Evolutionary conservation across 2,888 invertebrate genomes (phyloP).

Genomic region (Xanthorhoe designata): DNA sequence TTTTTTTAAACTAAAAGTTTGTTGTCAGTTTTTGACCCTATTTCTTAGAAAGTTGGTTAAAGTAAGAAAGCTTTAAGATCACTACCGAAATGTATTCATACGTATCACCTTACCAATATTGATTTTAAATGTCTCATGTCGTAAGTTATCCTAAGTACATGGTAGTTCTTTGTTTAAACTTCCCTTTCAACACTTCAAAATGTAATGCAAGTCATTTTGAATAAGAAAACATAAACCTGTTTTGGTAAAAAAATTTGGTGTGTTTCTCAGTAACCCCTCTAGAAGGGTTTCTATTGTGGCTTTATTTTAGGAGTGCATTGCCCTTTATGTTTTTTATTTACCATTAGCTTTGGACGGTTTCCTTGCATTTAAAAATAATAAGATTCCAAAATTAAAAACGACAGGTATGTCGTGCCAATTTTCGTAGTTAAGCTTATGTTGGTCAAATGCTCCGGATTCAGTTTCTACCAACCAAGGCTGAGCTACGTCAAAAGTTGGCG

Average conservation of each 20-base stretch:
- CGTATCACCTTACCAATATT: slow-evolving; percentile 1
- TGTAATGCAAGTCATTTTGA: slow-evolving; percentile 32
- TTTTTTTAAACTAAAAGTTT: not conserved
- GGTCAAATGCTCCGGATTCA: no score
- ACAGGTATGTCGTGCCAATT: no score
- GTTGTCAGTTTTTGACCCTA: not conserved
- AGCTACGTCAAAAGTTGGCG: no score
- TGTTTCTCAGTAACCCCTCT: slow-evolving; percentile 34
- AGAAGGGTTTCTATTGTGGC: slow-evolving; percentile 32
- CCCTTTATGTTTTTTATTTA: slow-evolving; percentile 20
- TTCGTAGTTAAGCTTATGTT: no score
- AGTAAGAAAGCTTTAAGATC: not conserved
- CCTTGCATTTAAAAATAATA: not conserved
- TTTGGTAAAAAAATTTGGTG: slow-evolving; percentile 25
- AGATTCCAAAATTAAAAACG: not conserved
- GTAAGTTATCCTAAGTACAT: slow-evolving; percentile 25
- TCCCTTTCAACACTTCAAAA: slow-evolving; percentile 34
- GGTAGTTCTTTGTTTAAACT: slow-evolving; percentile 29
- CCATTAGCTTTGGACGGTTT: not conserved
- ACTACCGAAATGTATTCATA: not conserved
- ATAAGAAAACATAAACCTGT: slow-evolving; percentile 36
- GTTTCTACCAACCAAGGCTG: no score
- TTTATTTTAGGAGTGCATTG: slow-evolving; percentile 41
- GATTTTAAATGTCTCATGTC: not conserved
- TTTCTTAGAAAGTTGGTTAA: not conserved